Base-by-base conservation (phyloP, 2,888 invertebrate genomes). In the Andrena trimmerana region DNA sequence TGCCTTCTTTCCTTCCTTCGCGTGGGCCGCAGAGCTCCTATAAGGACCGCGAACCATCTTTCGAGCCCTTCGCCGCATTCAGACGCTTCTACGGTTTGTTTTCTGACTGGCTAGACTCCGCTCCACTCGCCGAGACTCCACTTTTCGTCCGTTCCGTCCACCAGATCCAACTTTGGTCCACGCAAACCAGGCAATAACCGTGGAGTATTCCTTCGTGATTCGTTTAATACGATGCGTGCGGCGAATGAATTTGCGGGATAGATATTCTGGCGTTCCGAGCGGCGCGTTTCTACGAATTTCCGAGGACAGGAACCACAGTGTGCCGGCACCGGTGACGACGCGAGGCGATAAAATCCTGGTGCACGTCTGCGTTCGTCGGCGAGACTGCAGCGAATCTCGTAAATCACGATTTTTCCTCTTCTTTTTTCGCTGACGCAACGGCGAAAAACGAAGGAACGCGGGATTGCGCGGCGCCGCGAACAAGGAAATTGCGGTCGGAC, bases 11-110 rank as follows among this genome's bases (percentile, higher is more conserved):
- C 69, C 27, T 57, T 20, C 69, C 69, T 42, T 70, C 92, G 93
- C 93, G 94, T 94, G 94, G 94, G 94, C 93, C 91, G 93, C 92
- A 91, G 92, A 92, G 91, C 91, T 90, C 91, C 91, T 86, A 76
- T 66, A 82, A 86, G 86, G 81, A 77, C 85, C 81, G 67, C 78
- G 83, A n/a, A 42, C 59, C 68, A 27, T 59, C 86, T 88, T 86
- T 85, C 81, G 86, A 71, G 78, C 88, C 83, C 88, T 88, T 79
- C 79, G 72, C 63, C 60, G 70, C 78, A 60, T 68, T 62, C 75
- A 48, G 59, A 73, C 62, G 54, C 62, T 68, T 68, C 71, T 59
- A 73, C 52, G 77, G 52, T 76, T 72, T 73, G 57, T 68, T 76
- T 71, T 75, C 79, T 68, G 67, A 27, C 57, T 50, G 66, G 42